Evolutionary conservation across 1,140 invertebrate genomes (phyloP), one percentile per base, ranked within the genome.

Genomic region (Solen grandis): DNA sequence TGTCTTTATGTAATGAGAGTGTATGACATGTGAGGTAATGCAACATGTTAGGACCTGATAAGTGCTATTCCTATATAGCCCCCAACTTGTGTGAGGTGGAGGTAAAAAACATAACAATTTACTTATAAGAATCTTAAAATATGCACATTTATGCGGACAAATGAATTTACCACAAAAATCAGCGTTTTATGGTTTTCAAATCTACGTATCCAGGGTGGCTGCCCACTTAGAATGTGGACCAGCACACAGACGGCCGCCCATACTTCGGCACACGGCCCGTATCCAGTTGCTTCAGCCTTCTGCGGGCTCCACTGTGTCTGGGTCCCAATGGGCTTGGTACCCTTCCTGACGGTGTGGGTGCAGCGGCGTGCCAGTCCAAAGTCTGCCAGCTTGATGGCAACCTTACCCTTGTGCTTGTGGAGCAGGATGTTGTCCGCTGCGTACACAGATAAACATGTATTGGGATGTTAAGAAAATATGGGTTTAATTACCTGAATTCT

Each of bases 401-500:
- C 73, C 10, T 72, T 52, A 10, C 74, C 78, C 10, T 74, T 84
- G 13, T 75, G 68, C 29, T 75, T 69, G 38, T 82, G 73, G 52
- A 91, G 62, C 0, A 91, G 60, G 5, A 91, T 88, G 59, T 91
- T 91, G 84, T 90, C 89, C 83, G 88, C 89, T 90, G 73, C n/a
- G 46, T 27, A 54, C 4, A 50, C 16, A 27, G 27, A 52, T n/a
- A n/a, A n/a, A n/a, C n/a, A n/a, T n/a, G n/a, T n/a, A n/a, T n/a
- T n/a, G n/a, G n/a, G n/a, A n/a, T n/a, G n/a, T n/a, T n/a, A n/a
- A n/a, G n/a, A n/a, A n/a, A n/a, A n/a, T n/a, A n/a, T n/a, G n/a
- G n/a, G n/a, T n/a, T n/a, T n/a, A n/a, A n/a, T n/a, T n/a, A n/a
- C n/a, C n/a, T n/a, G n/a, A n/a, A n/a, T n/a, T n/a, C n/a, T n/a